phyloP scores from a whole-genome alignment of 2,797 vertebrate species.

The Sebastes umbrosus region DNA sequence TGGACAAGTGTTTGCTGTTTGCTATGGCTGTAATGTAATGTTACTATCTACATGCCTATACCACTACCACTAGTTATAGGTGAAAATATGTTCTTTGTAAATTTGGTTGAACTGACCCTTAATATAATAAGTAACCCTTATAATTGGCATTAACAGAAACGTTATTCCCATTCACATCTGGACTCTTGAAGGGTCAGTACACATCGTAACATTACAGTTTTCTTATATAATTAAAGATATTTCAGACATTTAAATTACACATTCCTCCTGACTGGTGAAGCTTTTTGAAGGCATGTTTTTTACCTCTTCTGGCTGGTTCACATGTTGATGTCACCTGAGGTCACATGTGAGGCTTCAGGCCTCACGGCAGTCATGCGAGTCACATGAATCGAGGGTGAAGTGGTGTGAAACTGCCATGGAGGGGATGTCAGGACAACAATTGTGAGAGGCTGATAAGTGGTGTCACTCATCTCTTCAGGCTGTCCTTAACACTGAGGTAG shows the following conservation, averaged over 20 bases:
- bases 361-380: conserved; percentile 18
- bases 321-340: conserved; percentile 10
- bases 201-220: not conserved
- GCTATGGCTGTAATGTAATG: not conserved
- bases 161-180: too few relatives aligned
- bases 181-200: not conserved
- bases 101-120: too few relatives aligned
- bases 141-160: too few relatives aligned
- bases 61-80: not conserved
- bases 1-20: not conserved
- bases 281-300: not conserved
- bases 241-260: not conserved
- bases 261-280: not conserved
- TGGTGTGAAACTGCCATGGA: not conserved
- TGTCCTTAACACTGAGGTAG: not conserved
- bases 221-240: not conserved
- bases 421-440: not conserved
- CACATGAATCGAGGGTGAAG: conserved; percentile 5
- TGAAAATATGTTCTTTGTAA: too few relatives aligned
- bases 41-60: not conserved
- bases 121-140: too few relatives aligned
- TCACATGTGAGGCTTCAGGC: conserved; percentile 4
- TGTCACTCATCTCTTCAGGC: not conserved
- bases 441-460: not conserved
- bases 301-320: not conserved